Evolutionary conservation across 2,797 vertebrate genomes (phyloP).

Genomic region (Pangasius mekongensis): DNA sequence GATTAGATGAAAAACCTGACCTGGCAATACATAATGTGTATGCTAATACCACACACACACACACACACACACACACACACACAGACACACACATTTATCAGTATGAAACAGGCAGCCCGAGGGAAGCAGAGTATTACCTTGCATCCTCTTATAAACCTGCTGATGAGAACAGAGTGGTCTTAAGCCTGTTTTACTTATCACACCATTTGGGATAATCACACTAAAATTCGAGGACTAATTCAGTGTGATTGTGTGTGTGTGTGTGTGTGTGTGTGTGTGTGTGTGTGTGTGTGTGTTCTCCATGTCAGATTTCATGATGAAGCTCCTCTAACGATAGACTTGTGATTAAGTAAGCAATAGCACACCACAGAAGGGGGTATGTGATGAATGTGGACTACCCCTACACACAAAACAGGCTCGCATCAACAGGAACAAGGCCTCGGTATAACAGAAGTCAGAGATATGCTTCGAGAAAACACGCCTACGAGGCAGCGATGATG

Average conservation of each 20-base stretch:
- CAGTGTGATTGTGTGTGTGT: no score
- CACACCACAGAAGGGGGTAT: not conserved
- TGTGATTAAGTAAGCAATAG: not conserved
- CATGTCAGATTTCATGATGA: not conserved
- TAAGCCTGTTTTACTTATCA: not conserved
- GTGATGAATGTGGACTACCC: not conserved
- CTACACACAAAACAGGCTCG: no score
- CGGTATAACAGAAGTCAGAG: not conserved
- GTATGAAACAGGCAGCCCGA: not conserved
- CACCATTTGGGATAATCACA: no score
- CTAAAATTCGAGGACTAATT: no score
- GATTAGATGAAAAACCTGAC: not conserved
- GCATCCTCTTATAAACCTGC: not conserved
- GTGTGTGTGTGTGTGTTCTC: not conserved
- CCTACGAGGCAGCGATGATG: not conserved
- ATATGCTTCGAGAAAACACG: not conserved
- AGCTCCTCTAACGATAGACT: not conserved
- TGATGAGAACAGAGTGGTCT: not conserved
- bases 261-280: no score
- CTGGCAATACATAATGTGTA: not conserved
- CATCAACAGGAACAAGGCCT: not conserved
- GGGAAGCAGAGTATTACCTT: not conserved
- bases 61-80: no score
- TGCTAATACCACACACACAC: not conserved
- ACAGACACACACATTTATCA: not conserved